Evolutionary conservation across 2,888 invertebrate species (phyloP).

Genomic region (Apotomis betuletana): DNA sequence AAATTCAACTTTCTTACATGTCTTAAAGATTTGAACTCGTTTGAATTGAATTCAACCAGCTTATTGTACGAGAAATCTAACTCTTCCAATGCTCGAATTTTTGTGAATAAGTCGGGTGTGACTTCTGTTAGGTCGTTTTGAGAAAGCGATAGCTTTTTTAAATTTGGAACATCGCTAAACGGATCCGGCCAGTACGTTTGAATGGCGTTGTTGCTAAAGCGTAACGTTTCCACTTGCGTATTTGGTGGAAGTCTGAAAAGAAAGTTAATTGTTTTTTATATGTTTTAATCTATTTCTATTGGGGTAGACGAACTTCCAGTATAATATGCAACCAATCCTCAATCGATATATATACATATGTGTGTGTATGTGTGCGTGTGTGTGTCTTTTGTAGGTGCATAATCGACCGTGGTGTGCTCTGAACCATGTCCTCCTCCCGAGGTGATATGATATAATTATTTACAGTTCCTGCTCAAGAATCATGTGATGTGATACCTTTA

Average conservation of each 20-base stretch:
- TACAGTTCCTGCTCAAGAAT: background rate
- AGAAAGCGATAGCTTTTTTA: constrained; percentile 75
- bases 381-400: no score
- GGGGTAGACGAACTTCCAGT: no score
- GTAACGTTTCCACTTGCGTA: constrained; percentile 67
- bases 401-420: background rate
- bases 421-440: background rate
- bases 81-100: constrained; percentile 68
- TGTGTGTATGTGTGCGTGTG: no score
- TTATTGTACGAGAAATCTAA: constrained; percentile 82
- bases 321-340: no score
- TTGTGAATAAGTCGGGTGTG: constrained; percentile 76
- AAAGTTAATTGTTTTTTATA: no score
- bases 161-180: constrained; percentile 66
- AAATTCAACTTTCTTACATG: constrained; percentile 71
- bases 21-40: constrained; percentile 68
- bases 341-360: no score
- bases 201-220: constrained; percentile 74
- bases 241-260: constrained; percentile 75
- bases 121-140: constrained; percentile 76
- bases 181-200: constrained; percentile 78
- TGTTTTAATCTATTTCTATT: no score
- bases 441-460: background rate
- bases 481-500: background rate
- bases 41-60: constrained; percentile 66